phyloP scores from a whole-genome alignment of 2,797 vertebrate genomes.

The Hypotaenidia philippensis region DNA sequence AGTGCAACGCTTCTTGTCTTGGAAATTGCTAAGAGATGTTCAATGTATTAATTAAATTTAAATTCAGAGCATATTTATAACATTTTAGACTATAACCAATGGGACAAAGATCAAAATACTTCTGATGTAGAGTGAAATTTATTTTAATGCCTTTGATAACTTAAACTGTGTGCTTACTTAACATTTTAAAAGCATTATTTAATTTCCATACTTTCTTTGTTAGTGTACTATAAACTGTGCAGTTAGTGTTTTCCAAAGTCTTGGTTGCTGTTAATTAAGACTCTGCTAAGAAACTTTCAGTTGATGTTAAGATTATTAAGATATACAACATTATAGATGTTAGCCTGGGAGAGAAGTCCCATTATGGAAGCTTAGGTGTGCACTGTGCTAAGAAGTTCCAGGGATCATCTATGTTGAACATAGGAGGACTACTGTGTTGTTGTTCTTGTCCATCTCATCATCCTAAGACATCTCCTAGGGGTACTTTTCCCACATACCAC shows the following conservation, averaged over 20 bases:
- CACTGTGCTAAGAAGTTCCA: not conserved
- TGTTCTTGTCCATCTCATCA: not conserved
- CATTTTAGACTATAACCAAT: not conserved
- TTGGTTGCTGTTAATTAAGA: not conserved
- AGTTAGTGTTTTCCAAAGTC: not conserved
- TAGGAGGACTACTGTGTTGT: not conserved
- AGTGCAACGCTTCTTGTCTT: not conserved
- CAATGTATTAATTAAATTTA: not conserved
- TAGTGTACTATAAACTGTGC: not conserved
- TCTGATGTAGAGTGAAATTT: not conserved
- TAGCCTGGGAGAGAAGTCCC: not conserved
- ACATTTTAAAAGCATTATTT: not conserved
- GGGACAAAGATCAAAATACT: not conserved
- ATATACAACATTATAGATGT: not conserved
- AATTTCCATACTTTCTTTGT: not conserved
- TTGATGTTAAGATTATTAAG: not conserved
- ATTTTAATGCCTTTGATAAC: not conserved
- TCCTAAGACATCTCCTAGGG: not conserved
- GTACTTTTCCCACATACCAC: not conserved
- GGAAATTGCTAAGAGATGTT: not conserved
- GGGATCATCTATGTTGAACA: not conserved
- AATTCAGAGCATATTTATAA: not conserved
- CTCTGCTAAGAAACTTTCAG: not conserved
- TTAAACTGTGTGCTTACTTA: not conserved
- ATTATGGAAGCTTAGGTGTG: rapidly evolving